Evolutionary conservation across 2,797 vertebrate genomes (phyloP).

Genomic region (Manis javanica): DNA sequence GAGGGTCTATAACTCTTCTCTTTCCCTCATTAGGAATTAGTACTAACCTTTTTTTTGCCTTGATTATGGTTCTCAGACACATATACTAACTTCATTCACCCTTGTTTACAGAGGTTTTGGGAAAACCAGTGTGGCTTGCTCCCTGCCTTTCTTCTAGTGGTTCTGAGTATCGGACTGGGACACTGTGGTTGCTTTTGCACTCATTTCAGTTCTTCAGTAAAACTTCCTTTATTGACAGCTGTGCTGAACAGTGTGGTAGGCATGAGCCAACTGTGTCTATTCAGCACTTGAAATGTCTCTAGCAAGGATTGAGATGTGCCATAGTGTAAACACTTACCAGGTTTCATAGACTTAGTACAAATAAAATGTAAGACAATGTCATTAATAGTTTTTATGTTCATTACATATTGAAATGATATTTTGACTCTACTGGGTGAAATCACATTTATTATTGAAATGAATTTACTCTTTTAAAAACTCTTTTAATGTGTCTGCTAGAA

Average conservation of each 20-base stretch:
- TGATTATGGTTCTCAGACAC: neutral
- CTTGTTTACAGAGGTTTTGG: neutral
- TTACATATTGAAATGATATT: neutral
- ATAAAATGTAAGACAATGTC: neutral
- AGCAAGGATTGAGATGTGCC: neutral
- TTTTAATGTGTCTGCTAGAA: neutral
- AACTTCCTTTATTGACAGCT: neutral
- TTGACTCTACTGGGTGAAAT: neutral
- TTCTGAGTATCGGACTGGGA: neutral
- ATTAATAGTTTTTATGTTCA: conserved; percentile 3
- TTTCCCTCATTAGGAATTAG: neutral
- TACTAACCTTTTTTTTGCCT: neutral
- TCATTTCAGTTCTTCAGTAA: conserved; percentile 1
- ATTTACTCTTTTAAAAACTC: neutral
- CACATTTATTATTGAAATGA: conserved; percentile 15
- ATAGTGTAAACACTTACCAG: neutral
- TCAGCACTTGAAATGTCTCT: neutral
- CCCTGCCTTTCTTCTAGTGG: neutral
- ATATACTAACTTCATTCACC: neutral
- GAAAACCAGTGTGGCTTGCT: neutral
- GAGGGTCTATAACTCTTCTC: neutral
- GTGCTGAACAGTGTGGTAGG: neutral
- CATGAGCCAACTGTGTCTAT: neutral
- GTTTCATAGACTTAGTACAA: neutral
- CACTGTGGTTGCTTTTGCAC: neutral